Evolutionary conservation across 2,888 invertebrate genomes (phyloP).

Genomic region (Caenorhabditis japonica): DNA sequence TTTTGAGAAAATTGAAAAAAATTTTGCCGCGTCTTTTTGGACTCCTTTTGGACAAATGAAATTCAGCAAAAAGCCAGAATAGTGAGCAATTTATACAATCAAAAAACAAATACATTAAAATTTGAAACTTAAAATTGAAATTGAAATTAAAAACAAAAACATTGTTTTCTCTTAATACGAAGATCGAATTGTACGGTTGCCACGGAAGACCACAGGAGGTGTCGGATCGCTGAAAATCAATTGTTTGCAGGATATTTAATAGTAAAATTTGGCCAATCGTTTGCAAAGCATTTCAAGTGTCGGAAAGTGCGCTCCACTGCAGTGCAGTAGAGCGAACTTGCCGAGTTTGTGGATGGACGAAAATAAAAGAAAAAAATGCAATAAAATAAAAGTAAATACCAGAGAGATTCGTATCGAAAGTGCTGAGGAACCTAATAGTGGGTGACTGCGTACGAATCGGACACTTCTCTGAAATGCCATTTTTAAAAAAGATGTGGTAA

Average conservation of each 20-base stretch:
- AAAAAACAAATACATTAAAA: conserved; percentile 9
- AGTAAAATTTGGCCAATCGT: no score
- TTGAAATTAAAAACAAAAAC: no score
- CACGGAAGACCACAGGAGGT: conserved; percentile 45
- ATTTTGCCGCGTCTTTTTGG: conserved; percentile 6
- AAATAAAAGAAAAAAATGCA: conserved; percentile 4
- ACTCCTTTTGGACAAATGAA: conserved; percentile 3
- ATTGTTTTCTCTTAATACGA: conserved; percentile 23
- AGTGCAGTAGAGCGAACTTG: no score
- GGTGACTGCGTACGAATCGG: conserved; percentile 62
- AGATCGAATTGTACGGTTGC: conserved; percentile 34
- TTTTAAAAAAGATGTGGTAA: neutral
- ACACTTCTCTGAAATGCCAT: conserved; percentile 55
- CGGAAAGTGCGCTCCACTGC: no score
- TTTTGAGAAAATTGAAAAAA: neutral
- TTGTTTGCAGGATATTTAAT: no score
- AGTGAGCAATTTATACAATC: conserved; percentile 56
- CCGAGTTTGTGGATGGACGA: no score
- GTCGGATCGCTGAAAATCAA: conserved; percentile 33
- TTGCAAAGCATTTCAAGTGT: no score
- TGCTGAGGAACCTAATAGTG: conserved; percentile 53
- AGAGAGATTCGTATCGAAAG: conserved; percentile 7
- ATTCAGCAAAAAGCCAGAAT: neutral
- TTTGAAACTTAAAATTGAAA: no score
- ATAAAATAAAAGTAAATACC: conserved; percentile 11